Conservation (phyloP, 2,888 invertebrate genomes). For the Chrysomela aeneicollis region DNA sequence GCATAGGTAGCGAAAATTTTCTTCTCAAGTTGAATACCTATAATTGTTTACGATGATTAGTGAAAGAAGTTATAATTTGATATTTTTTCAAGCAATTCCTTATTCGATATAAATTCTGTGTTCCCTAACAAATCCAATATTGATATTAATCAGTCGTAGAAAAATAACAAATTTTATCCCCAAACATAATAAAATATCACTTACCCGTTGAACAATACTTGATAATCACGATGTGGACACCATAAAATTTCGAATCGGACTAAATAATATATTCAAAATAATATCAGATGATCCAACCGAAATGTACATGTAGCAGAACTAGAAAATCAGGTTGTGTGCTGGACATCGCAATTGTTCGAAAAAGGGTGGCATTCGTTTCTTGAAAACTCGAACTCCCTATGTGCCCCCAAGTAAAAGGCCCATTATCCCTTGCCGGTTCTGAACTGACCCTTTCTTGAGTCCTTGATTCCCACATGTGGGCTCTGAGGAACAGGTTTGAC, state of each 20-base stretch:
- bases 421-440: constrained; percentile 34
- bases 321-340: constrained; percentile 58
- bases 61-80: too few relatives aligned
- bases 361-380: constrained; percentile 48
- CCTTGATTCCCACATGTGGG: constrained; percentile 49
- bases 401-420: constrained; percentile 32
- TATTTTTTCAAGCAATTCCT: too few relatives aligned
- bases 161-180: too few relatives aligned
- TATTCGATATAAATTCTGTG: too few relatives aligned
- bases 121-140: too few relatives aligned
- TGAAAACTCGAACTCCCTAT: constrained; percentile 37
- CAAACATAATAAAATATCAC: too few relatives aligned
- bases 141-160: too few relatives aligned
- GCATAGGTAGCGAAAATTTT: too few relatives aligned
- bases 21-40: too few relatives aligned
- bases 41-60: too few relatives aligned
- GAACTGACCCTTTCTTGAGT: constrained; percentile 54
- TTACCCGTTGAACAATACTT: too few relatives aligned
- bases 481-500: constrained; percentile 53
- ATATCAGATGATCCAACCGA: constrained; percentile 46
- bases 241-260: constrained; percentile 55
- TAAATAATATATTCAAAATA: constrained; percentile 50
- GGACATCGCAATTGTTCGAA: constrained; percentile 55
- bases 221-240: constrained; percentile 52
- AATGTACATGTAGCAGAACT: constrained; percentile 52